Conservation (phyloP, 2,888 invertebrate genomes). For the Dryadula phaetusa region DNA sequence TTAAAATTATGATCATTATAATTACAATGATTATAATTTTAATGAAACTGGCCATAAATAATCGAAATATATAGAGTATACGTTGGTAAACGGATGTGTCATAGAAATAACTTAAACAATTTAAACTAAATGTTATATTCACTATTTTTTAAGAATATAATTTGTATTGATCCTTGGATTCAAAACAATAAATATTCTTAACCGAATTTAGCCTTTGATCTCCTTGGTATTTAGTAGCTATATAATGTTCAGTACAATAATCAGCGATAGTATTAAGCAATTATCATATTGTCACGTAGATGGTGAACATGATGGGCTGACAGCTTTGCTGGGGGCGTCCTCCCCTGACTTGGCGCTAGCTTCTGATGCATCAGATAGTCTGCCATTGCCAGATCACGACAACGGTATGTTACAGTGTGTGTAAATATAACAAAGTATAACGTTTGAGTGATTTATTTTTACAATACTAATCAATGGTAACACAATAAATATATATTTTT, state of each 20-base stretch:
- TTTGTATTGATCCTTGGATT: too few species aligned
- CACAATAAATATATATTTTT: background rate
- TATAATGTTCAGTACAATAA: background rate
- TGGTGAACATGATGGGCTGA: constrained; percentile 72
- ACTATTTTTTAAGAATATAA: too few species aligned
- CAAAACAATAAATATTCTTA: too few species aligned
- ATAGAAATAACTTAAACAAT: too few species aligned
- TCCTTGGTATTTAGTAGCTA: background rate
- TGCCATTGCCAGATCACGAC: constrained; percentile 76
- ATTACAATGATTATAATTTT: background rate
- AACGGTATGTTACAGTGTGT: constrained; percentile 61
- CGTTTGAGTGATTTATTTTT: background rate
- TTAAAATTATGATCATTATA: too few species aligned
- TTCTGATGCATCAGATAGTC: constrained; percentile 77
- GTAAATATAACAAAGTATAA: background rate
- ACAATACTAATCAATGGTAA: background rate
- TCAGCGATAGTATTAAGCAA: background rate
- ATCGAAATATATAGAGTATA: too few species aligned
- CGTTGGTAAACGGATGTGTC: too few species aligned
- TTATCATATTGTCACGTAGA: constrained; percentile 51
- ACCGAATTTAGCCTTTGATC: background rate
- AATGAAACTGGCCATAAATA: too few species aligned
- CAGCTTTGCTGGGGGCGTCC: constrained; percentile 70
- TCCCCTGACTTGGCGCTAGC: constrained; percentile 75
- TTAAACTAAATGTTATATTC: too few species aligned